Conservation (phyloP, 2,888 invertebrate species). For the Cerastoderma edule region DNA sequence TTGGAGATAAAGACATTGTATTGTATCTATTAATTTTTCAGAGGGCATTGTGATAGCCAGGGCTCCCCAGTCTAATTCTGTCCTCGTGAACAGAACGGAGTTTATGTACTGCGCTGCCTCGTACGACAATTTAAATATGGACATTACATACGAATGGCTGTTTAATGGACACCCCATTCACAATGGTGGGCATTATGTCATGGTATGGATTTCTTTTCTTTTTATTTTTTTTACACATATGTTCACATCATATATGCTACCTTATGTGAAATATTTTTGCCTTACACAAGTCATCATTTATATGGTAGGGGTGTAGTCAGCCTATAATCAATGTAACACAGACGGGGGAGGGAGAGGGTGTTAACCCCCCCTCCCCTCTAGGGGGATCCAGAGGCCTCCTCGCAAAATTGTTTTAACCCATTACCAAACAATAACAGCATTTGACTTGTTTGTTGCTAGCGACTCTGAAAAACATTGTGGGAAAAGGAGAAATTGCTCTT, state of each 20-base stretch:
- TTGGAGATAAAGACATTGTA: too few relatives aligned
- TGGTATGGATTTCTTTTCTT: slow-evolving; percentile 56
- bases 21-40: slow-evolving; percentile 32
- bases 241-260: not conserved
- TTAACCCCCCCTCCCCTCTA: too few relatives aligned
- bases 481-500: too few relatives aligned
- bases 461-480: too few relatives aligned
- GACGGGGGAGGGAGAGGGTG: too few relatives aligned
- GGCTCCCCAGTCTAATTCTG: slow-evolving; percentile 50
- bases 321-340: not conserved
- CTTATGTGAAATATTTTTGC: not conserved
- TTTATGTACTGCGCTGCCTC: slow-evolving; percentile 92
- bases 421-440: too few relatives aligned
- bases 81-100: slow-evolving; percentile 77
- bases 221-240: not conserved
- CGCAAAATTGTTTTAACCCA: too few relatives aligned
- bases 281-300: not conserved
- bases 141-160: slow-evolving; percentile 96
- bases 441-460: too few relatives aligned
- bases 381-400: too few relatives aligned
- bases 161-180: slow-evolving; percentile 87
- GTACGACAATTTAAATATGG: slow-evolving; percentile 89
- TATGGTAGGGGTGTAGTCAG: not conserved
- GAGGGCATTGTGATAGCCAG: slow-evolving; percentile 60
- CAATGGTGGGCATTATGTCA: slow-evolving; percentile 62